A percentile compares a stretch with the other conserved stretches of the same genome.
Conservation (phyloP, 1,140 invertebrate genomes). For the Pissodes strobi region DNA sequence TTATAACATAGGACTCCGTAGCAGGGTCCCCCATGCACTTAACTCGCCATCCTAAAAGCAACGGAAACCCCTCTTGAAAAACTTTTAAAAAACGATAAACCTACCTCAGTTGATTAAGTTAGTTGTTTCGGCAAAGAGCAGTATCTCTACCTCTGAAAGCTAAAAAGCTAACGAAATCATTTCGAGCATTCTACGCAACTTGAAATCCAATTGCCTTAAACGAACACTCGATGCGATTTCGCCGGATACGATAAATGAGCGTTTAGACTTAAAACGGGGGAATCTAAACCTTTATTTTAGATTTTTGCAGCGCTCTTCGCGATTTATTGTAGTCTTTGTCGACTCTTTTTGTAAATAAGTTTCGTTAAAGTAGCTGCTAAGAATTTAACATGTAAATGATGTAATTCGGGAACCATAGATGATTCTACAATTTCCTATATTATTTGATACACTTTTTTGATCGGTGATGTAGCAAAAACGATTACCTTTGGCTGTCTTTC, state of each 20-base stretch:
- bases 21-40: too few species aligned
- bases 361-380: neutral
- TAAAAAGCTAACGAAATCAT: constrained; percentile 28
- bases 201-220: constrained; percentile 30
- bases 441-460: too few species aligned
- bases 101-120: constrained; percentile 24
- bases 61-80: neutral
- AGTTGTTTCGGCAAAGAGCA: constrained; percentile 25
- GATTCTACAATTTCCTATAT: too few species aligned
- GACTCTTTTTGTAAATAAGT: constrained; percentile 10
- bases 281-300: constrained; percentile 20
- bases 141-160: constrained; percentile 7
- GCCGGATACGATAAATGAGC: constrained; percentile 31
- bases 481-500: too few species aligned
- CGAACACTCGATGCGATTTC: constrained; percentile 22
- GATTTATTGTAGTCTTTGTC: constrained; percentile 17
- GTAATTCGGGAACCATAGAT: too few species aligned
- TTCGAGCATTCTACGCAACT: constrained; percentile 28
- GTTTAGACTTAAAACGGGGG: constrained; percentile 29
- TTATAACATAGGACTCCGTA: too few species aligned
- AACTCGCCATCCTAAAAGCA: neutral
- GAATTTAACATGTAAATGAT: too few species aligned
- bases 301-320: constrained; percentile 7
- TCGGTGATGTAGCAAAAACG: too few species aligned
- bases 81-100: constrained; percentile 6